Base-by-base conservation (phyloP, 2,113 vertebrate species). In the Perca flavescens region DNA sequence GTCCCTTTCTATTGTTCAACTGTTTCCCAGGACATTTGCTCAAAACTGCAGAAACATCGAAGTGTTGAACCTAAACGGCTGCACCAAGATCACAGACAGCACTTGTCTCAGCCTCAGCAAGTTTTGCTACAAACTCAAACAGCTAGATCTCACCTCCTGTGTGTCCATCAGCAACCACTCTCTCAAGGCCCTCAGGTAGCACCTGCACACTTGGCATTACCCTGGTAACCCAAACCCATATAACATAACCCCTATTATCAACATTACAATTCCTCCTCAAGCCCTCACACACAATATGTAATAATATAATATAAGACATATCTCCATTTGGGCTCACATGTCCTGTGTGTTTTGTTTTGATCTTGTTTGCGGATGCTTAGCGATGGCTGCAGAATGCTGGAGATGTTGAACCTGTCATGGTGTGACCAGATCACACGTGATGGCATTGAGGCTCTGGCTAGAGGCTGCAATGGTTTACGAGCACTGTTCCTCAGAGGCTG, bases 31-130 rank as follows among this genome's bases (percentile, higher is more conserved):
- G 93, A 98, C 97, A 6, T 99, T 99, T 94, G 96, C 98, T 60
- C 98, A 99, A 95, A 99, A 99, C 95, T 99, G 97, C 92, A 96
- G 96, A 70, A 99, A 99, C 92, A 99, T 99, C 1, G 97, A 99
- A 83, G 96, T 97, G 80, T 93, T 99, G 91, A 98, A 97, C 90
- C 94, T 99, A 76, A 99, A 99, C 11, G 98, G 98, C 75, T 99
- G 97, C 95, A 99, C 97, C 86, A 99, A 98, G 96, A 98, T 99
- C 93, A 98, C 97, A 17, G 97, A 99, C 95, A 97, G 97, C 94
- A 99, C 97, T 70, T 99, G 97, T 90, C 94, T 97, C 79, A 98
- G 97, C 94, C 97, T 99, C 92, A 97, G 97, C 96, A 97, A 97
- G 94, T 98, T 98, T 89, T 99, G 97, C 93, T 95, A 96, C 91